Base-by-base conservation (phyloP, 1,140 invertebrate genomes). In the Atopsyche davidsoni region DNA sequence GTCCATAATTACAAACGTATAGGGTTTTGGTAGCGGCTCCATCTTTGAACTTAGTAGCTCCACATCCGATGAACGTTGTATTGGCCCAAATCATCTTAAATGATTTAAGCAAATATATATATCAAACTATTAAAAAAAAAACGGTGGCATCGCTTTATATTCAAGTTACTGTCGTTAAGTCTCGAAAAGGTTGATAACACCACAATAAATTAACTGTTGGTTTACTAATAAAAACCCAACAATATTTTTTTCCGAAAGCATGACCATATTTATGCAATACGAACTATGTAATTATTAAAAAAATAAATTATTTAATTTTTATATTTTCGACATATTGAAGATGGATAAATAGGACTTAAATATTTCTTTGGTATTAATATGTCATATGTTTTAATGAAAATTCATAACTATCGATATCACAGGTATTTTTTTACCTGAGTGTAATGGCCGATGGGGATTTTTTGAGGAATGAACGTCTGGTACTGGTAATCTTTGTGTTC, bases 401-500 rank as follows among this genome's bases (percentile, higher is more conserved):
- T 9, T 9, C 25, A 28, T 28, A 9, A 28, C 25, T 28, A 9
- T 28, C 13, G 13, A 9, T 9, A 9, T 28, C 13, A 9, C 13
- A 9, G 25, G 7, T 13, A n/a, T 28, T 9, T 7, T 14, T 16
- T 47, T 47, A 56, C 54, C 45, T 56, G 54, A 18, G 54, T 56
- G 14, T 56, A 56, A 41, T 56, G 54, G 18, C 54, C 54, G 14
- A 49, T 56, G 11, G 16, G 24, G 32, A n/a, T n/a, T n/a, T n/a
- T n/a, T n/a, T n/a, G n/a, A n/a, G n/a, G 16, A 7, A 42, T 13
- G 4, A 43, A 18, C 9, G 43, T 36, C 32, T 40, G 32, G 38
- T 42, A 56, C 6, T 11, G 36, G 16, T 51, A 56, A 35, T 19
- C 1, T 32, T 43, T 38, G 22, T 56, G 23, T 47, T 56, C 54